Evolutionary conservation across 2,888 invertebrate species (phyloP).

Genomic region (Dermolepida albohirtum): DNA sequence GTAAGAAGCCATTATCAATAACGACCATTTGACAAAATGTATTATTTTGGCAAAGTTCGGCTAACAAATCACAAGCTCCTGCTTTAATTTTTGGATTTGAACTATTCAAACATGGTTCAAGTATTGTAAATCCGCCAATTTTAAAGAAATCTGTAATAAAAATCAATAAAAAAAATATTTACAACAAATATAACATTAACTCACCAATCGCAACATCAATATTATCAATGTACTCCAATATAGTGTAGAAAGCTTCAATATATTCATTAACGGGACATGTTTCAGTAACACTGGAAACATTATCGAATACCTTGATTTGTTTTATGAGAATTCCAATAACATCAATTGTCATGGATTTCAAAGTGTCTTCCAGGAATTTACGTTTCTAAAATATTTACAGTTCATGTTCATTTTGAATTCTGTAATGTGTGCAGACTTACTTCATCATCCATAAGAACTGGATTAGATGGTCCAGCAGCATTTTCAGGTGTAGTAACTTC

Average conservation of each 20-base stretch:
- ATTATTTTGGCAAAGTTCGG: conserved; percentile 88
- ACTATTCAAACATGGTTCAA: conserved; percentile 75
- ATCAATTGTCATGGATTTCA: conserved; percentile 78
- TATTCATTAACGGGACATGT: conserved; percentile 71
- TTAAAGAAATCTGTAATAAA: conserved; percentile 78
- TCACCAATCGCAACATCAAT: conserved; percentile 85
- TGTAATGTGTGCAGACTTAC: conserved; percentile 60
- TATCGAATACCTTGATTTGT: conserved; percentile 71
- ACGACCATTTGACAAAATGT: conserved; percentile 81
- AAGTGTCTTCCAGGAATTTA: conserved; percentile 77
- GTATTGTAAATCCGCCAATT: conserved; percentile 83
- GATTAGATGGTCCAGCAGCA: conserved; percentile 66
- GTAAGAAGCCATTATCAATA: conserved; percentile 75
- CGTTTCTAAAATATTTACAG: conserved; percentile 70
- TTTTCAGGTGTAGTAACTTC: conserved; percentile 74
- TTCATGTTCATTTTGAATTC: not conserved
- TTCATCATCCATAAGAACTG: conserved; percentile 75
- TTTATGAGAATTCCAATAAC: conserved; percentile 75
- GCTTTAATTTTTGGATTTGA: conserved; percentile 73
- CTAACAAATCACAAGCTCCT: conserved; percentile 77
- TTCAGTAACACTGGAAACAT: conserved; percentile 64
- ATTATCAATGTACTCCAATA: conserved; percentile 78
- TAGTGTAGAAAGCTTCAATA: conserved; percentile 73
- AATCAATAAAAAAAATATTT: not conserved
- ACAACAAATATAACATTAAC: conserved; percentile 23